Evolutionary conservation across 2,113 vertebrate genomes (phyloP).

Genomic region (Chaenogobius annularis): DNA sequence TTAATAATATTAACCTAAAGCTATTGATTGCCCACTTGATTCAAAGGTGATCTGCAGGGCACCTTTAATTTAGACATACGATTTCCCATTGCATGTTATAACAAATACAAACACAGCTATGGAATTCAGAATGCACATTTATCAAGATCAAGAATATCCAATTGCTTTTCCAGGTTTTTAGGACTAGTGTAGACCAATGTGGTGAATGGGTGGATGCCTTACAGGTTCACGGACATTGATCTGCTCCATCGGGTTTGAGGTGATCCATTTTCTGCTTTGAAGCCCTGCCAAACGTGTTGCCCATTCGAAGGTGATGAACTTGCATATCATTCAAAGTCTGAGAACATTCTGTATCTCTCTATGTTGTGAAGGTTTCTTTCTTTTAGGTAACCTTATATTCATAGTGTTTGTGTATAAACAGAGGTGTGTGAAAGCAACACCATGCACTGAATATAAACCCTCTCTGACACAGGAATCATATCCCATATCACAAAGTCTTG

Average conservation of each 20-base stretch:
- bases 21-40: no score
- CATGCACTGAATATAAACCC: conserved; percentile 4
- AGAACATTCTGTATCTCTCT: conserved; percentile 5
- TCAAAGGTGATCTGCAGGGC: no score
- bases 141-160: neutral
- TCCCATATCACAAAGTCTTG: conserved; percentile 60
- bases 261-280: conserved; percentile 63
- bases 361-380: conserved; percentile 14
- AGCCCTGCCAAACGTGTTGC: conserved; percentile 45
- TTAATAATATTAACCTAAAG: no score
- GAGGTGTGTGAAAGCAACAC: conserved; percentile 33
- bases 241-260: conserved; percentile 35
- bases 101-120: no score
- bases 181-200: conserved; percentile 35
- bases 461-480: conserved; percentile 45
- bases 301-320: conserved; percentile 18
- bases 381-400: conserved; percentile 39
- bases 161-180: conserved; percentile 29
- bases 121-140: neutral
- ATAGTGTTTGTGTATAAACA: conserved; percentile 44
- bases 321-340: conserved; percentile 26
- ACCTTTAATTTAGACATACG: no score
- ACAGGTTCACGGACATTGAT: conserved; percentile 50
- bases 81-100: no score
- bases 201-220: conserved; percentile 24